Base-by-base conservation (phyloP, 2,888 invertebrate species). In the Sarcophaga variegata region DNA sequence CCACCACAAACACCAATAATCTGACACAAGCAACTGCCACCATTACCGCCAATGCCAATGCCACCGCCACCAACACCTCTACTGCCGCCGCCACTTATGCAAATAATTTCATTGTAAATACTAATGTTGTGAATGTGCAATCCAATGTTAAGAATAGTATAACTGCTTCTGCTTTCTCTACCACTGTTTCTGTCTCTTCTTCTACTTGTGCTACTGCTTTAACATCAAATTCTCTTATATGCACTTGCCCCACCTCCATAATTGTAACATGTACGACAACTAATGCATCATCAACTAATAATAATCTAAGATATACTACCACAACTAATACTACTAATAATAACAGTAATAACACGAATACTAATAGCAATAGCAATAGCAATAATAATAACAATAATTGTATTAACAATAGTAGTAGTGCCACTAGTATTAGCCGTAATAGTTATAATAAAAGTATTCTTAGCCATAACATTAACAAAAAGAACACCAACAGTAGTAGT, bases 211-310 rank as follows among this genome's bases (percentile, higher is more conserved):
- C 49, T 49, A 77, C 54, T 59, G 71, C 70, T 78, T 81, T 69
- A 80, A 83, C 60, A 88, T 89, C 88, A 86, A 86, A 87, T 88
- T 88, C 89, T 90, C 88, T 91, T 88, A 89, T 89, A 89, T 91
- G 91, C 91, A 91, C 91, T 90, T 91, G 91, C 89, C 91, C 90
- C 78, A 88, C 90, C 88, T 89, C 89, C 37, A 86, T 81, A 71
- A 79, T 69, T 80, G 83, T 83, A 69, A 86, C 86, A 86, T 80
- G 79, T 72, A 75, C 81, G 60, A 78, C 78, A 83, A 89, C 87
- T 12, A 85, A 81, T 78, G 78, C 83, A 88, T 88, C 88, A 88
- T 88, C 87, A 85, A 63, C 80, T 66, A 81, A 72, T 83, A 82
- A 47, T 83, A 82, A 47, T 80, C 17, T 54, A 54, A 83, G 77